These are phyloP conservation scores for Macaca nemestrina DNA, from an alignment of 2,113 vertebrate species.

Conservation along the genomic window DNA sequence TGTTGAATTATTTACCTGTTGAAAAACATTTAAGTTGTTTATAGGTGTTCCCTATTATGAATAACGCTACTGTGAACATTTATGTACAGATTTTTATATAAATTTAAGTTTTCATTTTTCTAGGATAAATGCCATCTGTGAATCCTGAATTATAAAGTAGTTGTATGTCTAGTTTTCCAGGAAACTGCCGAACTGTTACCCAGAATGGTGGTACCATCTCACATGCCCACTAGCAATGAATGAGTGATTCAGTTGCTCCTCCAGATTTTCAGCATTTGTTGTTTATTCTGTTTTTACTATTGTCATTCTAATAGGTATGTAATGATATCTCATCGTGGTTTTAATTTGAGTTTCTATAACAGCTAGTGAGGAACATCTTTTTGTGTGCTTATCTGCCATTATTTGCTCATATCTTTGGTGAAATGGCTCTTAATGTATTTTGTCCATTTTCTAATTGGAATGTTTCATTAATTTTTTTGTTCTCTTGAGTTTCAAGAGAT, in stretches of 20 bases:
- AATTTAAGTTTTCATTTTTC: neutral
- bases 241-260: neutral
- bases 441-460: neutral
- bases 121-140: neutral
- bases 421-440: neutral
- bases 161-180: neutral
- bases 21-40: neutral
- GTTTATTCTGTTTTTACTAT: neutral
- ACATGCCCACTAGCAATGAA: neutral
- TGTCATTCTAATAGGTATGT: neutral
- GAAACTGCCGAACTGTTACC: neutral
- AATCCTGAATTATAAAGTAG: neutral
- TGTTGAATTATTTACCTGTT: neutral
- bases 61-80: neutral
- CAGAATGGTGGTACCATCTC: neutral
- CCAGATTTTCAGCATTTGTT: neutral
- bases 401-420: neutral
- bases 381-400: neutral
- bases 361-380: neutral
- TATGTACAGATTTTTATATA: neutral
- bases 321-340: neutral
- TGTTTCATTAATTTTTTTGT: neutral
- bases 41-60: neutral
- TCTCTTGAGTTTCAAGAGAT: slow-evolving; percentile 3
- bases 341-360: neutral